Evolutionary conservation across 2,113 vertebrate species (phyloP).

Genomic region (Hylia prasina): DNA sequence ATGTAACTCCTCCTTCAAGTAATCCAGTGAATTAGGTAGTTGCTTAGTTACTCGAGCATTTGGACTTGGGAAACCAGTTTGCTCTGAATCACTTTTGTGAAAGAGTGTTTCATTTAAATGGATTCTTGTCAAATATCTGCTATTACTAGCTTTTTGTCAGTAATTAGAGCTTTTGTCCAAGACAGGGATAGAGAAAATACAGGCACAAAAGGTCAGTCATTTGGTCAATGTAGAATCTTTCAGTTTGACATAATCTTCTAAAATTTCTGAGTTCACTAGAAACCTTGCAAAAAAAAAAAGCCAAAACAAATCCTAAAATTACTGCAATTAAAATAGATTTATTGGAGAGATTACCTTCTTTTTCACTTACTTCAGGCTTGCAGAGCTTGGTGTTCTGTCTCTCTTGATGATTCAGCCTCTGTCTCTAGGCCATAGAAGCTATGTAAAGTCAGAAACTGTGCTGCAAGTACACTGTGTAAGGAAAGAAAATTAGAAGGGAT

Average conservation of each 20-base stretch:
- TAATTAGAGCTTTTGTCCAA: not conserved
- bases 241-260: not conserved
- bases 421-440: not conserved
- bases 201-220: not conserved
- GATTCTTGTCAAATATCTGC: not conserved
- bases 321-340: not conserved
- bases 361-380: not conserved
- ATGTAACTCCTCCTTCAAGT: not conserved
- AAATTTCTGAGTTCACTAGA: not conserved
- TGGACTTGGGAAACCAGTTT: not conserved
- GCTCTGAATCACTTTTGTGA: not conserved
- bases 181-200: not conserved
- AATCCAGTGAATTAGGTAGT: slow-evolving; percentile 16
- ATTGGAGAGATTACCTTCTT: not conserved
- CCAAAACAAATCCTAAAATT: not conserved
- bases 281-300: not conserved
- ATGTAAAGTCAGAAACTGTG: not conserved
- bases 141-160: not conserved
- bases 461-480: not conserved
- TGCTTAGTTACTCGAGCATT: not conserved
- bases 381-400: not conserved
- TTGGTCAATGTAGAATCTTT: not conserved
- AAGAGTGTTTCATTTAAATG: not conserved
- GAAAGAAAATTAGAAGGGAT: not conserved
- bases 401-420: not conserved